A percentile compares a stretch with the other conserved stretches of the same genome.
phyloP scores from a whole-genome alignment of 2,113 vertebrate species.

The Anoplopoma fimbria region DNA sequence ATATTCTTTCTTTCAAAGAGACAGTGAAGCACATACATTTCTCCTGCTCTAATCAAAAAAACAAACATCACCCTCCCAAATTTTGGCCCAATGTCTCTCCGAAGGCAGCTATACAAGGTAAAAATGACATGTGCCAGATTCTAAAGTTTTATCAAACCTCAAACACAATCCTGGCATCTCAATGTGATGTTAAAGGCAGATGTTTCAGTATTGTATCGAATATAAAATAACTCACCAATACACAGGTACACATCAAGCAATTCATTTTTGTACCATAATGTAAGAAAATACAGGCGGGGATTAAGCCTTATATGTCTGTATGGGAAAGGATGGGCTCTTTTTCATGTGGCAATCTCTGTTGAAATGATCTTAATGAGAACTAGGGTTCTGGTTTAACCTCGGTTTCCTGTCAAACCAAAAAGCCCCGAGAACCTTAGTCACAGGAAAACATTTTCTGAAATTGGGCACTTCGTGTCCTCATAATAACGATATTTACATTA shows the following conservation, averaged over 20 bases:
- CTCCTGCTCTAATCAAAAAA: neutral
- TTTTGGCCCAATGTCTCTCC: neutral
- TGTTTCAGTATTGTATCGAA: neutral
- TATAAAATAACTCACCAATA: neutral
- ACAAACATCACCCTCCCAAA: neutral
- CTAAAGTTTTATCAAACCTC: too few relatives aligned
- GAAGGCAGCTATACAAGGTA: conserved; percentile 9
- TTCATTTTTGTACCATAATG: neutral
- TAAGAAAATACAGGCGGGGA: neutral
- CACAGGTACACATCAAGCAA: neutral
- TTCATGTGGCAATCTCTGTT: conserved; percentile 57
- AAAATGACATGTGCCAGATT: conserved; percentile 2
- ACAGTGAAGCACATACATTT: neutral
- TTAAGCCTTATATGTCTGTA: neutral
- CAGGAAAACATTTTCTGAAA: conserved; percentile 15
- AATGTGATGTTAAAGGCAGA: neutral
- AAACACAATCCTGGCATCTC: neutral
- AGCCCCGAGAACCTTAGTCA: conserved; percentile 23
- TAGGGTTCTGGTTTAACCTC: conserved; percentile 57
- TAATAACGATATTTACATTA: conserved; percentile 17
- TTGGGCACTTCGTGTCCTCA: conserved; percentile 37
- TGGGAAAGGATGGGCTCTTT: conserved; percentile 16
- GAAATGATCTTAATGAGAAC: conserved; percentile 34
- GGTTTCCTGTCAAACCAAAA: conserved; percentile 71
- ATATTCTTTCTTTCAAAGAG: neutral